Base-by-base conservation (phyloP, 2,113 vertebrate genomes). In the Elephas maximus region DNA sequence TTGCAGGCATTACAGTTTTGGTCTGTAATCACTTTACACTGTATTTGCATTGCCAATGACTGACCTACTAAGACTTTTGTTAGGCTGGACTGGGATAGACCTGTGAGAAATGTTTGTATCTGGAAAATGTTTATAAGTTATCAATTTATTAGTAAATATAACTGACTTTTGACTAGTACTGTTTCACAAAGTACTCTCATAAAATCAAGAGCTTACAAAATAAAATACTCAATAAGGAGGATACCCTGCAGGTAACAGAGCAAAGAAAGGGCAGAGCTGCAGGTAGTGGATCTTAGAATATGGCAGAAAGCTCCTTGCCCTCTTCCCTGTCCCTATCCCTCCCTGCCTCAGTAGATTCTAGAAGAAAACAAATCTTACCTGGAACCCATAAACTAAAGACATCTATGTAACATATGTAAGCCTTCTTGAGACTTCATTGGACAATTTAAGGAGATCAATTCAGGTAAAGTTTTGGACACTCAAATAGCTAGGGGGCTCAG, bases 41-140 rank as follows among this genome's bases (percentile, higher is more conserved):
- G 5, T 37, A 85, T 9, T 51, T 71, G 73, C 8, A 90, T 44
- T 60, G 11, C 45, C 26, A 90, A 15, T 65, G 8, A 41, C 20
- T 79, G 6, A 26, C 1, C 12, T 51, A 5, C 20, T 51, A 69
- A 89, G 8, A 5, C 53, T 23, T 37, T 80, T 37, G 5, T 74
- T 60, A 8, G 12, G 5, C 1, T 79, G n/a, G 48, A 79, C 10
- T 51, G 20, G 18, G 60, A 60, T 84, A 78, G 6, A 93, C 3
- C 9, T 51, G 12, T 77, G 20, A 83, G 10, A 1, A 93, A 17
- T 48, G 44, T 71, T 80, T 57, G 82, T 90, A 26, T 86, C 37
- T 57, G 44, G 11, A 96, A 90, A 93, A 24, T 93, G 7, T 80
- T 69, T 87, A 26, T 74, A 87, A 30, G 5, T 76, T 48, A 88